Evolutionary conservation across 2,797 vertebrate genomes (phyloP).

Genomic region (Pygocentrus nattereri): DNA sequence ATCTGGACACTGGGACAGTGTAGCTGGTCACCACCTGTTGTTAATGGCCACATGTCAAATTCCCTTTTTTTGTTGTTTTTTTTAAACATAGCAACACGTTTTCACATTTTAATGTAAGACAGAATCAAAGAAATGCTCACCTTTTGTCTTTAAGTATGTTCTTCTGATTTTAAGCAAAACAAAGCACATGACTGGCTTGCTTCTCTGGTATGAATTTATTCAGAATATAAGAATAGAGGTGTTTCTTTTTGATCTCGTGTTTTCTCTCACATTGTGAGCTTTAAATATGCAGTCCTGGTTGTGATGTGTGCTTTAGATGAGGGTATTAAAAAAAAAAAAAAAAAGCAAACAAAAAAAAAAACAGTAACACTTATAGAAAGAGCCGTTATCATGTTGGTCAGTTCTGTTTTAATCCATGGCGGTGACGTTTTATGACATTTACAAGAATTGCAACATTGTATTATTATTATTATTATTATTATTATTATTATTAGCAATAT

Average conservation of each 20-base stretch:
- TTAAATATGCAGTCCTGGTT: slow-evolving; percentile 32
- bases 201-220: slow-evolving; percentile 29
- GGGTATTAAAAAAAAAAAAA: slow-evolving; percentile 19
- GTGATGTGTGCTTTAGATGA: slow-evolving; percentile 24
- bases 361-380: slow-evolving; percentile 13
- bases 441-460: slow-evolving; percentile 34
- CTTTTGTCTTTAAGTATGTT: neutral
- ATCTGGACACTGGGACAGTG: neutral
- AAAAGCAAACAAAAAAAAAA: too few relatives aligned
- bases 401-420: slow-evolving; percentile 26
- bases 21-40: neutral
- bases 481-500: slow-evolving; percentile 41
- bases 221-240: slow-evolving; percentile 36
- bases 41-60: slow-evolving; percentile 1
- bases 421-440: too few relatives aligned
- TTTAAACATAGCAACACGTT: neutral
- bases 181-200: slow-evolving; percentile 40
- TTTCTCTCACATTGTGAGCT: slow-evolving; percentile 37
- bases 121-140: neutral
- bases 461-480: slow-evolving; percentile 15
- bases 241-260: slow-evolving; percentile 27
- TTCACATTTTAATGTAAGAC: slow-evolving; percentile 7
- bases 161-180: slow-evolving; percentile 15
- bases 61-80: neutral
- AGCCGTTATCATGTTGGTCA: slow-evolving; percentile 3